Conservation (phyloP, 2,797 vertebrate genomes). For the Hypotaenidia philippensis region DNA sequence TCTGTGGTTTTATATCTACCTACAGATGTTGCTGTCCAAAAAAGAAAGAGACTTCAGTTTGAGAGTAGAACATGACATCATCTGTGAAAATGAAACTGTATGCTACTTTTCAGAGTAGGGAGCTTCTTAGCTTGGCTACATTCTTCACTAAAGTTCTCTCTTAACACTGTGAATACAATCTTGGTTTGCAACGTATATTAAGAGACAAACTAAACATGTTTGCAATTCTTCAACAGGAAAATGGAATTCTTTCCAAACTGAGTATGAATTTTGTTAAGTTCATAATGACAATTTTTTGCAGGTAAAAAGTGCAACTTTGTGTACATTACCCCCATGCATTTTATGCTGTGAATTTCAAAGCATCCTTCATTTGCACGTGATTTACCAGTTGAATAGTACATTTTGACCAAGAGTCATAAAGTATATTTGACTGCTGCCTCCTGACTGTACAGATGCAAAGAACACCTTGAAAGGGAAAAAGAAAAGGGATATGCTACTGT, state of each 20-base stretch:
- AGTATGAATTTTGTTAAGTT: not conserved
- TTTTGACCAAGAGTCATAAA: slow-evolving; percentile 97
- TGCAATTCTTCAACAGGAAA: slow-evolving; percentile 21
- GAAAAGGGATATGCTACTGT: not conserved
- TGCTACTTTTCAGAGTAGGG: slow-evolving; percentile 45
- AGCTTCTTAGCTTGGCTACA: slow-evolving; percentile 49
- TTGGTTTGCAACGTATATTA: slow-evolving; percentile 44
- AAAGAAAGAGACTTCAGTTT: slow-evolving; percentile 35
- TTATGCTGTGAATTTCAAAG: slow-evolving; percentile 52
- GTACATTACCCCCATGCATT: slow-evolving; percentile 40
- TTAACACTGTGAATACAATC: slow-evolving; percentile 54
- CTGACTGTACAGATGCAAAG: slow-evolving; percentile 92
- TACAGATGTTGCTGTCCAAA: slow-evolving; percentile 47
- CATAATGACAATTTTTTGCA: not conserved
- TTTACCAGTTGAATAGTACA: slow-evolving; percentile 92
- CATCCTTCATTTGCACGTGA: slow-evolving; percentile 42
- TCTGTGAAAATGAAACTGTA: slow-evolving; percentile 58
- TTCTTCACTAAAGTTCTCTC: slow-evolving; percentile 58
- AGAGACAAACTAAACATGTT: slow-evolving; percentile 38
- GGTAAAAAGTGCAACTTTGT: slow-evolving; percentile 52
- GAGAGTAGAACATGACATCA: slow-evolving; percentile 56
- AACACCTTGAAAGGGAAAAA: slow-evolving; percentile 85
- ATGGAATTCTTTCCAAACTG: not conserved
- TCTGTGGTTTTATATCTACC: slow-evolving; percentile 8
- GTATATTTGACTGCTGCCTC: slow-evolving; percentile 94